Evolutionary conservation across 2,888 invertebrate species (phyloP).

Genomic region (Meliscaeva auricollis): DNA sequence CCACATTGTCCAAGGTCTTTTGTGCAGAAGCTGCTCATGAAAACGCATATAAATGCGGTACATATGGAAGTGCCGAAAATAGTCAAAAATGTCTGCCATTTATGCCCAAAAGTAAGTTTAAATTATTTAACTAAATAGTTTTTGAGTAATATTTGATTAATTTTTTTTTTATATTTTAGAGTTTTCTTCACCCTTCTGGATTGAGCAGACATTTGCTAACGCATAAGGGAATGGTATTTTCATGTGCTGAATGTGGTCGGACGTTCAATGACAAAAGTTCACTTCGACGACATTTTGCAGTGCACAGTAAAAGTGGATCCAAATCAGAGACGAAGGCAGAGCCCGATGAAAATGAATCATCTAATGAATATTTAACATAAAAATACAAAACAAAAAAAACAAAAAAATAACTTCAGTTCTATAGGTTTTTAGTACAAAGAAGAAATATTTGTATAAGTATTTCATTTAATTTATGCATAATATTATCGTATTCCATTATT

Average conservation of each 20-base stretch:
- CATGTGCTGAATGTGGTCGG: slow-evolving; percentile 88
- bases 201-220: slow-evolving; percentile 88
- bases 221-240: slow-evolving; percentile 88
- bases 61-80: slow-evolving; percentile 87
- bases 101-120: slow-evolving; percentile 86
- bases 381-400: too few relatives aligned
- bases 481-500: too few relatives aligned
- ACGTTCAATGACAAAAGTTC: slow-evolving; percentile 90
- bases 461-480: slow-evolving; percentile 39
- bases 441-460: slow-evolving; percentile 25
- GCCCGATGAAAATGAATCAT: background rate
- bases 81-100: slow-evolving; percentile 88
- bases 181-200: slow-evolving; percentile 86
- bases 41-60: slow-evolving; percentile 86
- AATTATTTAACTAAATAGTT: background rate
- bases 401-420: background rate
- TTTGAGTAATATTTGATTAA: background rate
- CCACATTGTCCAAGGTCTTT: slow-evolving; percentile 88
- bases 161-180: slow-evolving; percentile 67
- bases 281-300: slow-evolving; percentile 86
- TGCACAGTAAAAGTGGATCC: slow-evolving; percentile 77
- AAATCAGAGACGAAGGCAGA: slow-evolving; percentile 1
- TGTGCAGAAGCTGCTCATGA: slow-evolving; percentile 89
- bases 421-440: slow-evolving; percentile 65
- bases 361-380: background rate